These are phyloP conservation scores for Semaprochilodus insignis DNA, from an alignment of 2,797 vertebrate genomes.

Conservation along the genomic window DNA sequence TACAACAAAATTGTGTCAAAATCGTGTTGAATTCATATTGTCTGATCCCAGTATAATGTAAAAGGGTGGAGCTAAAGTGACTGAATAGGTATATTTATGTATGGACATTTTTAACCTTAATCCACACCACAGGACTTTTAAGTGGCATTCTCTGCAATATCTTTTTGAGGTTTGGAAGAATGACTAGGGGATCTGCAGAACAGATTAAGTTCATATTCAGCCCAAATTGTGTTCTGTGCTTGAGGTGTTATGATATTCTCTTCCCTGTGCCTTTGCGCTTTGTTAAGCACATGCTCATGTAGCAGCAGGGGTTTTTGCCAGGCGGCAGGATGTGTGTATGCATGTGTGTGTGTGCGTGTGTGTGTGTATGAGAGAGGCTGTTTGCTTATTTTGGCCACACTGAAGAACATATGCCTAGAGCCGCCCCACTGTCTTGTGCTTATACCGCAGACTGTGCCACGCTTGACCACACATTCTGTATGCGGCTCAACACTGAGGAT, in stretches of 20 bases:
- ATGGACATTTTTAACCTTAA: too few species aligned
- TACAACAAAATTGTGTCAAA: too few species aligned
- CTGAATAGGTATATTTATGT: not conserved
- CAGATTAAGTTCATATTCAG: slow-evolving; percentile 39
- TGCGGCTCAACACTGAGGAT: slow-evolving; percentile 58
- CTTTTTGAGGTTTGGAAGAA: too few species aligned
- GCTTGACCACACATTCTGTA: slow-evolving; percentile 61
- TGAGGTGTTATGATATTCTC: slow-evolving; percentile 43
- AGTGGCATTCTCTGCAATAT: too few species aligned
- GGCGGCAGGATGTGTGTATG: slow-evolving; percentile 34
- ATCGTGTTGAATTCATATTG: too few species aligned
- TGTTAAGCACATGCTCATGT: slow-evolving; percentile 57
- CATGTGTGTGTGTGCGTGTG: slow-evolving; percentile 19
- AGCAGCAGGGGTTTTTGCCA: slow-evolving; percentile 37
- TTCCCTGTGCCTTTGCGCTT: slow-evolving; percentile 45
- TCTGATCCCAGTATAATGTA: not conserved
- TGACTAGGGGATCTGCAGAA: too few species aligned
- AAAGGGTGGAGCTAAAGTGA: not conserved
- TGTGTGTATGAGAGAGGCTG: slow-evolving; percentile 15
- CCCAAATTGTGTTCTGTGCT: slow-evolving; percentile 35
- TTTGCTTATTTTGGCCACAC: slow-evolving; percentile 51
- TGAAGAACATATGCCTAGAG: slow-evolving; percentile 59
- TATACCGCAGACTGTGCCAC: slow-evolving; percentile 43
- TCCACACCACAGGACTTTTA: too few species aligned
- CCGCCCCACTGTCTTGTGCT: slow-evolving; percentile 41